phyloP scores from a whole-genome alignment of 1,140 invertebrate species.

The Hydropsyche tenuis region DNA sequence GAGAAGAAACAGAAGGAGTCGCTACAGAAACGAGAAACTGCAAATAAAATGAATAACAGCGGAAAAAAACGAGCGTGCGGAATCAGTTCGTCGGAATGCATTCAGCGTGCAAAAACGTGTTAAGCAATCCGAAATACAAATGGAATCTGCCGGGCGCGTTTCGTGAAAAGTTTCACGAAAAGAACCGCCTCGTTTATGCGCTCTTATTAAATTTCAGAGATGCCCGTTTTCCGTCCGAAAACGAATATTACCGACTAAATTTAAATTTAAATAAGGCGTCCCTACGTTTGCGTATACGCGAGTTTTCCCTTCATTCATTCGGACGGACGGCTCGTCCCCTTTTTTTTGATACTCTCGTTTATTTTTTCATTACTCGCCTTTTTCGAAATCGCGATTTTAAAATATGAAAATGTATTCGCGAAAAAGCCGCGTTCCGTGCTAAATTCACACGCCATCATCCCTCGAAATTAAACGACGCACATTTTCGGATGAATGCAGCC shows the following conservation, averaged over 20 bases:
- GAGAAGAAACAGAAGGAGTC: constrained; percentile 14
- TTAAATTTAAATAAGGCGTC: constrained; percentile 19
- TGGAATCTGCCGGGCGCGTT: constrained; percentile 21
- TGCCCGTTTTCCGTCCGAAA: background rate
- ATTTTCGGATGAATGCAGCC: no score
- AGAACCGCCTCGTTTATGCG: background rate
- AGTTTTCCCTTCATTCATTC: no score
- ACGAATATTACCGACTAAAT: constrained; percentile 5
- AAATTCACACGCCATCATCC: background rate
- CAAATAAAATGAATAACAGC: constrained; percentile 11
- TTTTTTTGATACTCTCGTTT: no score
- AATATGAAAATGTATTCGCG: constrained; percentile 13
- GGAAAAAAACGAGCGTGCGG: background rate
- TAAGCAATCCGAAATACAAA: constrained; percentile 39
- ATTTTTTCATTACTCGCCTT: no score
- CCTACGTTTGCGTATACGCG: no score
- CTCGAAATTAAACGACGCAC: background rate
- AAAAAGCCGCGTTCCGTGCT: background rate
- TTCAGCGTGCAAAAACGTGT: constrained; percentile 36
- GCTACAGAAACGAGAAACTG: constrained; percentile 33
- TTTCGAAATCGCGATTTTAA: background rate
- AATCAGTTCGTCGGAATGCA: constrained; percentile 36
- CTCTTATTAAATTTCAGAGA: background rate
- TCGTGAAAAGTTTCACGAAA: background rate
- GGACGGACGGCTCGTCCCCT: no score